phyloP scores from a whole-genome alignment of 2,888 invertebrate species.

The Drosophila eohydei region DNA sequence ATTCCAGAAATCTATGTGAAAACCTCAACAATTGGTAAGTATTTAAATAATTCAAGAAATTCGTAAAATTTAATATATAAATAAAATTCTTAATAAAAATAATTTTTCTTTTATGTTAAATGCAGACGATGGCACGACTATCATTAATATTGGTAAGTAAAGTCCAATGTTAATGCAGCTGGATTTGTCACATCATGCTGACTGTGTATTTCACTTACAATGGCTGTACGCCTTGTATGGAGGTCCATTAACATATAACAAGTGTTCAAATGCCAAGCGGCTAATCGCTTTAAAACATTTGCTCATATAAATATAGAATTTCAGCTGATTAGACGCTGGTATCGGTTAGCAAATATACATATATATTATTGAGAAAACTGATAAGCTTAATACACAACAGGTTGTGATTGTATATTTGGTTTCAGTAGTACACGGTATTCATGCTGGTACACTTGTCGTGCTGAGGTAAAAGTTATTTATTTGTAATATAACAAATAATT shows the following conservation, averaged over 20 bases:
- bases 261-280: slow-evolving; percentile 2
- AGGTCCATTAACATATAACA: not conserved
- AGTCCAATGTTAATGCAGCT: not conserved
- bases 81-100: not conserved
- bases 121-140: slow-evolving; percentile 45
- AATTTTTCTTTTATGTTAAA: slow-evolving; percentile 10
- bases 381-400: slow-evolving; percentile 41
- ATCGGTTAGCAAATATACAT: slow-evolving; percentile 12
- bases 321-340: not conserved
- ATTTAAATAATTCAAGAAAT: not conserved
- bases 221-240: not conserved
- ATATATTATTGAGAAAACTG: slow-evolving; percentile 14
- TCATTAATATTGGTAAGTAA: slow-evolving; percentile 71
- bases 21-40: slow-evolving; percentile 26
- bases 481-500: no score
- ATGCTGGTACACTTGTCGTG: slow-evolving; percentile 56
- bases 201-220: slow-evolving; percentile 3
- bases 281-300: slow-evolving; percentile 18
- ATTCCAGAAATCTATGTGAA: slow-evolving; percentile 9
- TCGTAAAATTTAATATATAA: not conserved
- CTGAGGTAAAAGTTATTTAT: slow-evolving; percentile 23
- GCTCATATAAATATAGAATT: not conserved
- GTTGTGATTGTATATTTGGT: slow-evolving; percentile 7
- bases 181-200: slow-evolving; percentile 34
- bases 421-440: slow-evolving; percentile 57